These are phyloP conservation scores for Gymnodraco acuticeps DNA, from an alignment of 2,797 vertebrate species.

Conservation along the genomic window DNA sequence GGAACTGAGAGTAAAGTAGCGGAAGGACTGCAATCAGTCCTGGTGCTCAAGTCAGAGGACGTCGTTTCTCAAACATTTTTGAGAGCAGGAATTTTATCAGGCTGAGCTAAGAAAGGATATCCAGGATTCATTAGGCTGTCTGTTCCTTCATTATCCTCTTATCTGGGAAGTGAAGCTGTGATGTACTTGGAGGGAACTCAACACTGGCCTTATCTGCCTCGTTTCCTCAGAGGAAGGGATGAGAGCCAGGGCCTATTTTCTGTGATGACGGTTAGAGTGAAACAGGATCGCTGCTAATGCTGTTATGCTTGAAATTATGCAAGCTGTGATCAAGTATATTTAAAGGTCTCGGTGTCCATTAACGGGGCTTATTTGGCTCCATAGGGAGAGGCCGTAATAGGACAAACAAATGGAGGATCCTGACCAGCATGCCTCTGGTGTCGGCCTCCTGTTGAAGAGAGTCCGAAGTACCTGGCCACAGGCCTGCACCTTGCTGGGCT, in stretches of 20 bases:
- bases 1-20: slow-evolving; percentile 40
- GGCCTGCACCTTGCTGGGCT: slow-evolving; percentile 73
- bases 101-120: slow-evolving; percentile 58
- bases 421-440: slow-evolving; percentile 56
- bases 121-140: slow-evolving; percentile 70
- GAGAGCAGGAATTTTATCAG: slow-evolving; percentile 60
- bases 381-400: slow-evolving; percentile 40
- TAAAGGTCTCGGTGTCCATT: slow-evolving; percentile 65
- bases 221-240: slow-evolving; percentile 40
- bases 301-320: slow-evolving; percentile 54
- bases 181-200: slow-evolving; percentile 57
- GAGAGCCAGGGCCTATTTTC: slow-evolving; percentile 59
- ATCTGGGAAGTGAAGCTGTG: slow-evolving; percentile 66
- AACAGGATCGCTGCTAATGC: slow-evolving; percentile 59
- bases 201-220: slow-evolving; percentile 56
- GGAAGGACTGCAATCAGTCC: slow-evolving; percentile 11
- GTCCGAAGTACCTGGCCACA: slow-evolving; percentile 70
- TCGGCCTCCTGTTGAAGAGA: slow-evolving; percentile 48
- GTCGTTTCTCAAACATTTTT: slow-evolving; percentile 54
- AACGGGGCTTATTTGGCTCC: slow-evolving; percentile 57
- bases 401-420: slow-evolving; percentile 63
- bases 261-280: slow-evolving; percentile 40
- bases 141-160: slow-evolving; percentile 73
- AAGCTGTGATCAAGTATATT: slow-evolving; percentile 63
- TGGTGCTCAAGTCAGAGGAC: slow-evolving; percentile 45